Percentiles rank a stretch among this genome's conserved stretches.
Conservation (phyloP, 2,888 invertebrate genomes). For the Stenolophus ochropezus region DNA sequence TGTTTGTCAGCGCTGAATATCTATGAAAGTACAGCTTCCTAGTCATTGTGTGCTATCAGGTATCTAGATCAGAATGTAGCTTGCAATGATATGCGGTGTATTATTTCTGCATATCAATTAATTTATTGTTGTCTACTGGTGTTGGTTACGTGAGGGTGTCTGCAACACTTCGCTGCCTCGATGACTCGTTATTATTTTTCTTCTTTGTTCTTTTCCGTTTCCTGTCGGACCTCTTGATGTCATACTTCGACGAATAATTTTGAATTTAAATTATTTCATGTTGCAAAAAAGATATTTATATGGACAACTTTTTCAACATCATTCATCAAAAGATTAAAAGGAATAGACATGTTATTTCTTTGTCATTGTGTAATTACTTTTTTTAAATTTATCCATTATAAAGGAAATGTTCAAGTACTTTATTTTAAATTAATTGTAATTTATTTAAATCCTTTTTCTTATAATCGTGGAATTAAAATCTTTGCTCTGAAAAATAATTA, state of each 20-base stretch:
- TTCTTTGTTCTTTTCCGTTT: conserved; percentile 37
- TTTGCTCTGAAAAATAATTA: too few relatives aligned
- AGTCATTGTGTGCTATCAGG: not conserved
- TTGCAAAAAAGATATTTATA: not conserved
- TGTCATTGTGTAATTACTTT: too few relatives aligned
- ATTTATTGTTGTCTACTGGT: conserved; percentile 49
- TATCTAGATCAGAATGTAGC: conserved; percentile 29
- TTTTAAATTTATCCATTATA: too few relatives aligned
- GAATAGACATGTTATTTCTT: too few relatives aligned
- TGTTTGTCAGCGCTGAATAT: not conserved
- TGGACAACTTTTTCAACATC: not conserved
- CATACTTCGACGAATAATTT: conserved; percentile 9
- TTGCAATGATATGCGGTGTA: conserved; percentile 26
- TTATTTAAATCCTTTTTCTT: too few relatives aligned
- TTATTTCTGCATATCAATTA: conserved; percentile 49
- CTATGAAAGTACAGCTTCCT: not conserved
- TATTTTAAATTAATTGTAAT: too few relatives aligned
- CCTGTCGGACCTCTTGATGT: conserved; percentile 27
- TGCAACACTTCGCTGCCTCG: conserved; percentile 22
- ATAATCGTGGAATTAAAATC: too few relatives aligned
- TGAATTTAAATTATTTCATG: conserved; percentile 17
- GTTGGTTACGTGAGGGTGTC: conserved; percentile 35
- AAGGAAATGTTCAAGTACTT: too few relatives aligned
- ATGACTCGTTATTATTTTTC: conserved; percentile 35
- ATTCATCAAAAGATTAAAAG: not conserved